Percentiles rank a stretch among this genome's conserved stretches.
Evolutionary conservation across 2,113 vertebrate genomes (phyloP).

Genomic region (Apeltes quadracus): DNA sequence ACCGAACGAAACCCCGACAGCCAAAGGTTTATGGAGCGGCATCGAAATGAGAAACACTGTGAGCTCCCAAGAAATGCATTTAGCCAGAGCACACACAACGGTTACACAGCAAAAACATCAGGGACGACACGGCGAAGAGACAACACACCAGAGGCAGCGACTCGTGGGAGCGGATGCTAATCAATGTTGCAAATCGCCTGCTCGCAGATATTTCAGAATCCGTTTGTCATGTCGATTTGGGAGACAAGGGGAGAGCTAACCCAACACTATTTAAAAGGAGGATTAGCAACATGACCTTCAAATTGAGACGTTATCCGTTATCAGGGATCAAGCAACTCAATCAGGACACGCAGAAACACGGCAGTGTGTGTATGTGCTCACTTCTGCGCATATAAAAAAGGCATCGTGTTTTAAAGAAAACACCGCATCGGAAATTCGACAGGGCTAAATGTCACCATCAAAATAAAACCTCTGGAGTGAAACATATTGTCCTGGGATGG

Average conservation of each 20-base stretch:
- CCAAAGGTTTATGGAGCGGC: not conserved
- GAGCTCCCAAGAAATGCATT: not conserved
- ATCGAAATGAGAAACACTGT: not conserved
- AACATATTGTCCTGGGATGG: conserved; percentile 17
- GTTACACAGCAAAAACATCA: not conserved
- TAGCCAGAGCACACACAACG: conserved; percentile 1
- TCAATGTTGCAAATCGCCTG: conserved; percentile 17
- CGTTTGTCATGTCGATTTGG: conserved; percentile 42
- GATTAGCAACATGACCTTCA: conserved; percentile 52
- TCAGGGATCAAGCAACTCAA: conserved; percentile 7
- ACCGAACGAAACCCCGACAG: conserved; percentile 1
- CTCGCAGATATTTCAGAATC: conserved; percentile 17
- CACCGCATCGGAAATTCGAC: not conserved
- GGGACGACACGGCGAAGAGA: conserved; percentile 9
- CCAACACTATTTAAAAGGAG: conserved; percentile 32
- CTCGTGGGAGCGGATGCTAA: conserved; percentile 26
- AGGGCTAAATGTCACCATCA: not conserved
- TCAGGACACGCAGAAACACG: conserved; percentile 9
- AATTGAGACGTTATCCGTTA: conserved; percentile 67
- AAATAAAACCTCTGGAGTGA: conserved; percentile 15
- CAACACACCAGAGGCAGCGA: not conserved
- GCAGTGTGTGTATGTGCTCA: not conserved
- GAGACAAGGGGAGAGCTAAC: conserved; percentile 28
- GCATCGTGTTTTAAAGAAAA: not conserved
- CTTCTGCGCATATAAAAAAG: not conserved